Evolutionary conservation across 2,113 vertebrate genomes (phyloP).

Genomic region (Myrmecobius fasciatus): DNA sequence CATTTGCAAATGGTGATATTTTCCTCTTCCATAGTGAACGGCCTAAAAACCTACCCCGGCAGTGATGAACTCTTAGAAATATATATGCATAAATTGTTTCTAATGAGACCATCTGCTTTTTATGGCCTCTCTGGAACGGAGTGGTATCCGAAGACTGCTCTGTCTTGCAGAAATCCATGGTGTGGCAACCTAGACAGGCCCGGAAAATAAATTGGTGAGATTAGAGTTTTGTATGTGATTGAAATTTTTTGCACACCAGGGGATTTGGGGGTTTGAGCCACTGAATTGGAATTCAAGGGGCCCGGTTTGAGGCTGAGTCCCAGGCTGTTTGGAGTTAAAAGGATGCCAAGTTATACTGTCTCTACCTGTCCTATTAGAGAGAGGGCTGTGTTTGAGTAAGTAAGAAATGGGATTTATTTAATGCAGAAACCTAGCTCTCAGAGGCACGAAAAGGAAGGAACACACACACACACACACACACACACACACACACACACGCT

Average conservation of each 20-base stretch:
- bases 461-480: background rate
- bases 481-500: background rate
- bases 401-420: background rate
- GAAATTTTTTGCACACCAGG: constrained; percentile 55
- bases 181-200: constrained; percentile 78
- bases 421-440: background rate
- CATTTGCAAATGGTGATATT: constrained; percentile 88
- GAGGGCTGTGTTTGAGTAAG: constrained; percentile 2
- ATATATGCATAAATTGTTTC: constrained; percentile 92
- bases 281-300: constrained; percentile 22
- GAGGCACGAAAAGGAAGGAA: too few species aligned
- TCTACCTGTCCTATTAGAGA: constrained; percentile 1
- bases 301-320: constrained; percentile 26
- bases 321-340: background rate
- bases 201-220: constrained; percentile 76
- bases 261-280: constrained; percentile 24
- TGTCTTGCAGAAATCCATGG: constrained; percentile 86
- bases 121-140: constrained; percentile 89
- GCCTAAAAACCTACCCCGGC: constrained; percentile 86
- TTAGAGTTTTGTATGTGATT: constrained; percentile 71
- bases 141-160: constrained; percentile 88
- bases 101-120: constrained; percentile 92
- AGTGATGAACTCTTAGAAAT: constrained; percentile 88
- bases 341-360: background rate
- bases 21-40: constrained; percentile 83